Base-by-base conservation (phyloP, 1,140 invertebrate genomes). In the Plodia interpunctella region DNA sequence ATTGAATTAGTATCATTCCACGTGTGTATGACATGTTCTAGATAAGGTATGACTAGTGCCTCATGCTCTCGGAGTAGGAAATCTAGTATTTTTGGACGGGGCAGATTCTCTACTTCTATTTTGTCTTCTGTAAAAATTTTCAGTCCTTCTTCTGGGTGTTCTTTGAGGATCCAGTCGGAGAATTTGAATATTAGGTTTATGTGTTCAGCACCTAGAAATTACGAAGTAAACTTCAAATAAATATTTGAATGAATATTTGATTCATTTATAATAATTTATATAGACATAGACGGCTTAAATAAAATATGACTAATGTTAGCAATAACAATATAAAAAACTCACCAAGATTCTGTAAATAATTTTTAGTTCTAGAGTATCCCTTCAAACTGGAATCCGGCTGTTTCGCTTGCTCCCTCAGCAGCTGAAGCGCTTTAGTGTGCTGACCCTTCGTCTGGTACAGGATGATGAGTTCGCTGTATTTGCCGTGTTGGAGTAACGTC, bases 41-140 rank as follows among this genome's bases (percentile, higher is more conserved):
- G 88, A 86, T 99, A 99, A 0, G 96, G 95, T 78, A 98, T 96
- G 0, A 97, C 95, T 19, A 98, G 86, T 53, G 92, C 78, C 63
- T 95, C 94, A 65, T 97, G 95, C 63, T 94, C 95, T 72, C 94
- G 93, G 2, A 97, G 90, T 5, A 99, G 85, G 89, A 96, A 99
- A 77, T 98, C 96, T 20, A 99, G 85, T 15, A 99, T 94, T 86
- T 95, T 94, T 32, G 97, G 94, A 61, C 98, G 91, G 0, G 98
- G 97, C 17, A 99, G 88, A 38, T 94, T 92, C 85, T 98, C 97
- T 0, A 97, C 95, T 92, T 98, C 97, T 56, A 93, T 87, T 9
- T 96, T 90, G 80, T 98, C 96, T 87, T 98, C 98, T 56, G 95
- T 98, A 80, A 99, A 99, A 78, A 99, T 99, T 80, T 96, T 94